Evolutionary conservation across 1,140 invertebrate species (phyloP).

Genomic region (Pseudoatta argentina): DNA sequence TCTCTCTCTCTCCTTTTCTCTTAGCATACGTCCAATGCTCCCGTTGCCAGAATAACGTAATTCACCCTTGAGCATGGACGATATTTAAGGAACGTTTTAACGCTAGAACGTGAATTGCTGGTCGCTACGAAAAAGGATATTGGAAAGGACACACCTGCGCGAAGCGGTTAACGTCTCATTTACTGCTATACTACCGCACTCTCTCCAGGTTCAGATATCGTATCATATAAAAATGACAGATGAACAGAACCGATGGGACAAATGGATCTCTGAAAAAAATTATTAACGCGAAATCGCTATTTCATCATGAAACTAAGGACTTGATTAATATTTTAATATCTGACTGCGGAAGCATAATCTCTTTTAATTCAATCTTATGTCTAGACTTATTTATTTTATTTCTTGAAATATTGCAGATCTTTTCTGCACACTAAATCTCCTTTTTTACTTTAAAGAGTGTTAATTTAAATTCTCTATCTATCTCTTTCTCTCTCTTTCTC

Average conservation of each 20-base stretch:
- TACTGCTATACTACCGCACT: constrained; percentile 9
- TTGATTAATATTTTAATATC: not conserved
- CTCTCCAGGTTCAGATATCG: not conserved
- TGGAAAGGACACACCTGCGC: constrained; percentile 38
- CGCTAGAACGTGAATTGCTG: constrained; percentile 33
- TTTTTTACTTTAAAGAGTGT: too few relatives aligned
- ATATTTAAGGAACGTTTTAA: constrained; percentile 59
- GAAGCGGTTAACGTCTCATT: constrained; percentile 51
- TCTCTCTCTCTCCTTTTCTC: not conserved
- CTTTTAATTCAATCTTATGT: not conserved
- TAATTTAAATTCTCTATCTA: too few relatives aligned
- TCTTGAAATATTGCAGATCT: not conserved
- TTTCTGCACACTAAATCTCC: too few relatives aligned
- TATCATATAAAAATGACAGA: constrained; percentile 24
- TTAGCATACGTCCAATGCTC: constrained; percentile 38
- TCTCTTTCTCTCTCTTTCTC: too few relatives aligned
- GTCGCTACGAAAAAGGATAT: constrained; percentile 24
- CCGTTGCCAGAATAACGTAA: constrained; percentile 28
- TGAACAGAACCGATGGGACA: not conserved
- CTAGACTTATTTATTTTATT: not conserved
- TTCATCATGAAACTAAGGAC: not conserved
- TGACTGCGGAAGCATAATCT: not conserved
- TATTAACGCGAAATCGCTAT: not conserved
- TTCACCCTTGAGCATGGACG: constrained; percentile 34
- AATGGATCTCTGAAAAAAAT: constrained; percentile 8